Conservation (phyloP, 37 sponge, comb jelly and placozoan genomes). For the Aplysina aerophoba region DNA sequence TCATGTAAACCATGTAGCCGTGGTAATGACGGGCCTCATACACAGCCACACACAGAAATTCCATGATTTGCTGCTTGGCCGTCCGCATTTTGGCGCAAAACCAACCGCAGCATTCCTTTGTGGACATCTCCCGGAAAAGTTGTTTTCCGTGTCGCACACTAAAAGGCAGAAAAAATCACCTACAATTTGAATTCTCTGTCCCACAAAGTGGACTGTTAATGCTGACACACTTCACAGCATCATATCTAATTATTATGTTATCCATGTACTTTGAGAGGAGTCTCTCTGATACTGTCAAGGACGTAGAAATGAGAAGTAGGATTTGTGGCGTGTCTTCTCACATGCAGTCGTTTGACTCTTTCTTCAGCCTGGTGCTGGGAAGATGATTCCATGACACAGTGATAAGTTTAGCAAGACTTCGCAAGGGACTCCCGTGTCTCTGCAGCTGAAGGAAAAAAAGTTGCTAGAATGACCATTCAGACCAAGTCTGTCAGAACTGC, state of each 20-base stretch:
- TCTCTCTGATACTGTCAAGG: conserved; percentile 37
- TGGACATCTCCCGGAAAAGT: too few relatives aligned
- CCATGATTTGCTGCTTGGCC: too few relatives aligned
- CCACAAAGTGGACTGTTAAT: too few relatives aligned
- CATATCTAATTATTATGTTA: conserved; percentile 28
- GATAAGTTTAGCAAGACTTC: conserved; percentile 27
- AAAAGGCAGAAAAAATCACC: too few relatives aligned
- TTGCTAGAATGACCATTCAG: conserved; percentile 3
- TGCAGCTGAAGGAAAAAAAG: conserved; percentile 29
- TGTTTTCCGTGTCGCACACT: too few relatives aligned
- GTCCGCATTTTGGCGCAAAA: too few relatives aligned
- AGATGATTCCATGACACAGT: conserved; percentile 32
- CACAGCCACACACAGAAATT: too few relatives aligned
- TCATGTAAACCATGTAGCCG: too few relatives aligned
- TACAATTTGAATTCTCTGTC: too few relatives aligned
- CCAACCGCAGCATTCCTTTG: too few relatives aligned
- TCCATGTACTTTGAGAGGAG: conserved; percentile 34
- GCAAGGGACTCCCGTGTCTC: conserved; percentile 7
- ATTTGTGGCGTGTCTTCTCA: not conserved
- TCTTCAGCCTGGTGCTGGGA: conserved; percentile 13
- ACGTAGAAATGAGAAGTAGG: conserved; percentile 38
- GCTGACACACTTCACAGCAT: too few relatives aligned
- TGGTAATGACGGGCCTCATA: too few relatives aligned
- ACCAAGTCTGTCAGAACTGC: not conserved
- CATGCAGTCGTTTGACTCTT: conserved; percentile 34